These are phyloP conservation scores for Athrips mouffetella DNA, from an alignment of 2,888 invertebrate genomes.

Conservation along the genomic window DNA sequence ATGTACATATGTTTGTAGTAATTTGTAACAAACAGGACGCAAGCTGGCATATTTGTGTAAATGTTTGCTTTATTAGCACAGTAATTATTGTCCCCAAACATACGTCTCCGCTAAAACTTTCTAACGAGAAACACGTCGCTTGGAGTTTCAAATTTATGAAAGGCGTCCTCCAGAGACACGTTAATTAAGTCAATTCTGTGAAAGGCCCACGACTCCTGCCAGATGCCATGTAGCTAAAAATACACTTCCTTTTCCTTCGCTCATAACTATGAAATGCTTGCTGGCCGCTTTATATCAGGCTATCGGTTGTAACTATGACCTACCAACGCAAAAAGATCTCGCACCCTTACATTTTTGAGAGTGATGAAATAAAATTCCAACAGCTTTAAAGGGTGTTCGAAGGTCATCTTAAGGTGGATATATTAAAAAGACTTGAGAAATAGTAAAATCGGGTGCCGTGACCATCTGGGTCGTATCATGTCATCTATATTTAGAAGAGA, in stretches of 20 bases:
- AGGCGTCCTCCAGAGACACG: conserved; percentile 50
- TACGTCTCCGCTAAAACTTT: conserved; percentile 1
- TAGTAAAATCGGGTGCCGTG: conserved; percentile 71
- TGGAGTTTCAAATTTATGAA: conserved; percentile 58
- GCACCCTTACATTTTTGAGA: conserved; percentile 37
- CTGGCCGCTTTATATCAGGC: conserved; percentile 66
- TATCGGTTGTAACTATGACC: conserved; percentile 61
- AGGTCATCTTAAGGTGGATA: conserved; percentile 52
- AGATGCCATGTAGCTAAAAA: conserved; percentile 72
- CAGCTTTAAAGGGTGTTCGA: conserved; percentile 43
- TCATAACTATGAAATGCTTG: conserved; percentile 74
- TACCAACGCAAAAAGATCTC: conserved; percentile 49
- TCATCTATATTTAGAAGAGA: conserved; percentile 67
- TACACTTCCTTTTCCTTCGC: conserved; percentile 73
- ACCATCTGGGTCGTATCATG: conserved; percentile 74
- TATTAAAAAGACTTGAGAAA: conserved; percentile 66
- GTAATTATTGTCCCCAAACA: not conserved
- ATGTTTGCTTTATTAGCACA: not conserved
- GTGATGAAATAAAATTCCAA: conserved; percentile 39
- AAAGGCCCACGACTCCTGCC: conserved; percentile 57
- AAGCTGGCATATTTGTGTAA: not conserved
- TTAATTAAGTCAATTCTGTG: conserved; percentile 73
- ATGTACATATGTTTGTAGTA: too few relatives aligned
- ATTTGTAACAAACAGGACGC: not conserved
- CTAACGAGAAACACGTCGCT: conserved; percentile 29